Percentiles rank a stretch among this genome's conserved stretches.
These are phyloP conservation scores for Amphimedon queenslandica DNA, from an alignment of 37 sponge, comb jelly and placozoan species.

Conservation along the genomic window DNA sequence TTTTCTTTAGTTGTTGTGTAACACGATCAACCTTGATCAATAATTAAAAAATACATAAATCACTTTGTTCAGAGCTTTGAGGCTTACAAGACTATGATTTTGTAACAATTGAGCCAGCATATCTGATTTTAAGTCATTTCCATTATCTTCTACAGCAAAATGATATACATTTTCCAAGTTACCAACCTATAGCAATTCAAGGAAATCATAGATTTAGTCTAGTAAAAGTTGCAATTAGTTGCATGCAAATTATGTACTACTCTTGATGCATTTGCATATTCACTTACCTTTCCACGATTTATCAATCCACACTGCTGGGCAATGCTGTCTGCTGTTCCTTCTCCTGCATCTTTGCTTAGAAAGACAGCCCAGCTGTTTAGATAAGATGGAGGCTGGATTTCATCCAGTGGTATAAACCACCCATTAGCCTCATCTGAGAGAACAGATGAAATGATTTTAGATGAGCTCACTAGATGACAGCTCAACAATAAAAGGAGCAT, in stretches of 20 bases:
- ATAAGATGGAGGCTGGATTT: not conserved
- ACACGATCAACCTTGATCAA: constrained; percentile 28
- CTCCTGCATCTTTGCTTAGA: not conserved
- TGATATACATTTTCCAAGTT: not conserved
- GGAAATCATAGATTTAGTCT: not conserved
- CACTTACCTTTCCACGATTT: not conserved
- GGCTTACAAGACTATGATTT: not conserved
- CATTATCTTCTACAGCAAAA: not conserved
- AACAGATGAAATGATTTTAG: too few species aligned
- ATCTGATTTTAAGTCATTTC: not conserved
- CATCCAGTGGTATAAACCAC: too few species aligned
- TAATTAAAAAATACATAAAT: not conserved
- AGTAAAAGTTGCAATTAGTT: not conserved
- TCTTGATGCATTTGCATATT: too few species aligned
- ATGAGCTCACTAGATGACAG: too few species aligned
- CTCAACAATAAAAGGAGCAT: too few species aligned
- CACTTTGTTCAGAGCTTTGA: too few species aligned
- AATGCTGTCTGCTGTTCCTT: not conserved
- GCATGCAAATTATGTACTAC: not conserved
- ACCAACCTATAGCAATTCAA: constrained; percentile 2
- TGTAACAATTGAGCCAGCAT: not conserved
- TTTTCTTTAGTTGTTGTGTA: constrained; percentile 9
- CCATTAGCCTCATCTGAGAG: too few species aligned
- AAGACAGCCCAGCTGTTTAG: constrained; percentile 1
- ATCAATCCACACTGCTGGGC: not conserved